These are phyloP conservation scores for Synergus gifuensis DNA, from an alignment of 2,888 invertebrate genomes.

Conservation along the genomic window DNA sequence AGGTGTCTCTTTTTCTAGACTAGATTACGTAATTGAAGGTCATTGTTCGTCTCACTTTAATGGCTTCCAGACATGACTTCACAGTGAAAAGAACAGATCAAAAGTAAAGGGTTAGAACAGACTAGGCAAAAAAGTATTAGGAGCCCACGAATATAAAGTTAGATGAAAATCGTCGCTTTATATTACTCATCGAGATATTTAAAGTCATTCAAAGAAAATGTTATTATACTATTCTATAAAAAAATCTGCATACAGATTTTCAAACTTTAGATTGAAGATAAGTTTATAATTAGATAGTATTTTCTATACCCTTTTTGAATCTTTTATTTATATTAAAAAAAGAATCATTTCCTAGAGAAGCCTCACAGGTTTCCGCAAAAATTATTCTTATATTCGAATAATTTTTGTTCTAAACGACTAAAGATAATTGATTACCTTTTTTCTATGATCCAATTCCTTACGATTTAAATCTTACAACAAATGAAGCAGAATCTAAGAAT, in stretches of 20 bases:
- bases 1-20: constrained; percentile 57
- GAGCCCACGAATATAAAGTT: constrained; percentile 58
- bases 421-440: not conserved
- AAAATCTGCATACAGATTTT: not conserved
- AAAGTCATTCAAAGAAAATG: not conserved
- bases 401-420: not conserved
- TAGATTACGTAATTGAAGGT: constrained; percentile 22
- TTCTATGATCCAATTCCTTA: not conserved
- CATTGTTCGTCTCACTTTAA: constrained; percentile 43
- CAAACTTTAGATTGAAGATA: not conserved
- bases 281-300: too few relatives aligned
- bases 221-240: not conserved
- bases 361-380: too few relatives aligned
- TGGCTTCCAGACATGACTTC: constrained; percentile 39
- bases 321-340: too few relatives aligned
- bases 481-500: not conserved
- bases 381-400: too few relatives aligned
- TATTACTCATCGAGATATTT: not conserved
- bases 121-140: constrained; percentile 67
- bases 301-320: too few relatives aligned
- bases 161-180: not conserved
- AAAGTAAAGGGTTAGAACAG: constrained; percentile 73
- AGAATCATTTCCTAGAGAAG: too few relatives aligned
- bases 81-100: constrained; percentile 55
- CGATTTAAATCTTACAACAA: not conserved